Conservation (phyloP, 2,113 vertebrate species). For the Psettodes erumei region DNA sequence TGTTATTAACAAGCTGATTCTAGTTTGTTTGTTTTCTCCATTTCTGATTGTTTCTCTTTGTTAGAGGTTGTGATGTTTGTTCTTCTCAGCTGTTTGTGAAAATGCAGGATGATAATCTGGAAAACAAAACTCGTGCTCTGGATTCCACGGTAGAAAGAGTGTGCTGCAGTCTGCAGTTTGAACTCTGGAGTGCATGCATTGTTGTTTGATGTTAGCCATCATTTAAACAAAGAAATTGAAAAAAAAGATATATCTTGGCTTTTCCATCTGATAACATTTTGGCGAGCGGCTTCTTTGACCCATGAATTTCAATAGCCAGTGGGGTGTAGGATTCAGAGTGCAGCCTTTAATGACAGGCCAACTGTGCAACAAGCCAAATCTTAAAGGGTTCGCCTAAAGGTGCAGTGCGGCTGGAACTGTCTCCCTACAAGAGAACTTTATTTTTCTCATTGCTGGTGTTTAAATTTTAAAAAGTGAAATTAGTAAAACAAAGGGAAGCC, state of each 20-base stretch:
- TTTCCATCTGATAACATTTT: slow-evolving; percentile 25
- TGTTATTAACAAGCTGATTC: slow-evolving; percentile 27
- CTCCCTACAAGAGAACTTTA: background rate
- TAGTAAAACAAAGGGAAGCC: background rate
- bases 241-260: background rate
- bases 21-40: background rate
- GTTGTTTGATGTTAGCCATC: background rate
- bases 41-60: slow-evolving; percentile 1
- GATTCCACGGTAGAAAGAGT: no score
- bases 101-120: no score
- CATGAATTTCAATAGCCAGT: slow-evolving; percentile 44
- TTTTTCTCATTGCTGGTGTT: background rate
- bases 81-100: background rate
- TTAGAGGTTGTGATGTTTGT: background rate
- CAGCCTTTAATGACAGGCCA: slow-evolving; percentile 36
- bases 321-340: slow-evolving; percentile 27
- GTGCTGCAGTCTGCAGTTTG: no score
- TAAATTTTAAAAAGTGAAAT: background rate
- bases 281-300: slow-evolving; percentile 45
- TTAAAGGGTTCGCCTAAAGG: slow-evolving; percentile 31
- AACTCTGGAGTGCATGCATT: background rate
- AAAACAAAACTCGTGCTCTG: no score
- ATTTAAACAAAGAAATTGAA: background rate
- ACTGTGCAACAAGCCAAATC: slow-evolving; percentile 30
- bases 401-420: slow-evolving; percentile 5